These are phyloP conservation scores for Epirrhoe tristata DNA, from an alignment of 2,888 invertebrate species.

Conservation along the genomic window DNA sequence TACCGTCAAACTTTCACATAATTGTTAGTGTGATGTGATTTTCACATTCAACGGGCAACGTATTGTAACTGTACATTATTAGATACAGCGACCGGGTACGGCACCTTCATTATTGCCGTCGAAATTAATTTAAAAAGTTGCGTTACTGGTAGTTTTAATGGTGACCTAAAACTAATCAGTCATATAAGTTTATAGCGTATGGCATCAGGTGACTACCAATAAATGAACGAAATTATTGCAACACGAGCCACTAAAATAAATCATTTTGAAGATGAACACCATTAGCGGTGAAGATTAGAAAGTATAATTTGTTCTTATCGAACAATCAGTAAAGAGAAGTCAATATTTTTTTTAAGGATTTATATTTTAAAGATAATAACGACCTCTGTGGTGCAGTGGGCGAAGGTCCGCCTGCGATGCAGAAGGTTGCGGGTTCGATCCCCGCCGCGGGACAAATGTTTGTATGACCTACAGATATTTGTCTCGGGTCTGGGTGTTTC, in stretches of 20 bases:
- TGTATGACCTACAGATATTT: too few relatives aligned
- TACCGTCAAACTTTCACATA: too few relatives aligned
- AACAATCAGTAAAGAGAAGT: neutral
- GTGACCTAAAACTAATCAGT: constrained; percentile 40
- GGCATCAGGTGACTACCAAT: constrained; percentile 21
- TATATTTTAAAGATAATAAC: too few relatives aligned
- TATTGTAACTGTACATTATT: constrained; percentile 42
- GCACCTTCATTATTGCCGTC: constrained; percentile 40
- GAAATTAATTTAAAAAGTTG: constrained; percentile 45
- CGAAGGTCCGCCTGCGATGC: too few relatives aligned
- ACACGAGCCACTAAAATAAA: constrained; percentile 23
- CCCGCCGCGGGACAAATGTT: too few relatives aligned
- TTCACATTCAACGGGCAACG: neutral
- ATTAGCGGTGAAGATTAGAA: constrained; percentile 3
- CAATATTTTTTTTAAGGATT: neutral
- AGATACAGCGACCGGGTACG: constrained; percentile 34
- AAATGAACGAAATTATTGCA: constrained; percentile 27
- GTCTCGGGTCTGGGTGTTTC: too few relatives aligned
- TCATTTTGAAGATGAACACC: constrained; percentile 20
- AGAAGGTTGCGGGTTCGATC: too few relatives aligned
- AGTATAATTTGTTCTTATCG: neutral
- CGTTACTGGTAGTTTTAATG: constrained; percentile 39
- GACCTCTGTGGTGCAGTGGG: too few relatives aligned
- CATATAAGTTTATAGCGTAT: constrained; percentile 38
- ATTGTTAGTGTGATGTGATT: neutral